Percentiles rank a stretch among this genome's conserved stretches.
These are phyloP conservation scores for Dermolepida albohirtum DNA, from an alignment of 2,888 invertebrate species.

Conservation along the genomic window DNA sequence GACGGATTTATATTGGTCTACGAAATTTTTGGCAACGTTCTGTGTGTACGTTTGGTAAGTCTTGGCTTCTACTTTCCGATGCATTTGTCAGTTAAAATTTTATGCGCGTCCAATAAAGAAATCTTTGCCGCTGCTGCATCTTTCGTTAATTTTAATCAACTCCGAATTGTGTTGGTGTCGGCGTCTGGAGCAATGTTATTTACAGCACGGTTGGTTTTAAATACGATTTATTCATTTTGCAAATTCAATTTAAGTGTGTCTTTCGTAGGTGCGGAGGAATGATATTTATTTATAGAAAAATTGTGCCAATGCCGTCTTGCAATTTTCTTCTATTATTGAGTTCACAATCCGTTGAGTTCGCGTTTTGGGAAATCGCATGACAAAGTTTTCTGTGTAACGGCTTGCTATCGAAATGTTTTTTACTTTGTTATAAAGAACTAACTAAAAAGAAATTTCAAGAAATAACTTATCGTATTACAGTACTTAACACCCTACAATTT, in stretches of 20 bases:
- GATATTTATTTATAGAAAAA: too few relatives aligned
- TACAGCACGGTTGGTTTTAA: neutral
- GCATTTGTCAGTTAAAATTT: constrained; percentile 1
- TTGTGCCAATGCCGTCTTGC: too few relatives aligned
- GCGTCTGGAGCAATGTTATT: constrained; percentile 10
- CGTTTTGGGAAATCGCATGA: too few relatives aligned
- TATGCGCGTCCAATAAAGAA: too few relatives aligned
- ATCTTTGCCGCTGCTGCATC: neutral
- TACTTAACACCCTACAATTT: too few relatives aligned
- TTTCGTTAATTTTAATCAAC: constrained; percentile 13
- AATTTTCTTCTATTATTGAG: too few relatives aligned
- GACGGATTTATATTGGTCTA: neutral
- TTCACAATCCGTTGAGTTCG: too few relatives aligned
- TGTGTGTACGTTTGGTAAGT: neutral
- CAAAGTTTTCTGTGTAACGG: too few relatives aligned
- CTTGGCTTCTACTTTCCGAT: neutral
- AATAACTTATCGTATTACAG: too few relatives aligned
- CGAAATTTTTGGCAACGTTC: constrained; percentile 1
- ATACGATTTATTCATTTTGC: constrained; percentile 8
- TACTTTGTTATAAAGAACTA: too few relatives aligned
- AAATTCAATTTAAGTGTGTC: constrained; percentile 13
- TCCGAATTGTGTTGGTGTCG: neutral
- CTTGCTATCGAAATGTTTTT: too few relatives aligned
- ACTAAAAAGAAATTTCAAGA: too few relatives aligned
- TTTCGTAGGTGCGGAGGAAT: constrained; percentile 5